Percentiles rank a stretch among this genome's conserved stretches.
Evolutionary conservation across 2,888 invertebrate species (phyloP).

Genomic region (Tiliacea aurago): DNA sequence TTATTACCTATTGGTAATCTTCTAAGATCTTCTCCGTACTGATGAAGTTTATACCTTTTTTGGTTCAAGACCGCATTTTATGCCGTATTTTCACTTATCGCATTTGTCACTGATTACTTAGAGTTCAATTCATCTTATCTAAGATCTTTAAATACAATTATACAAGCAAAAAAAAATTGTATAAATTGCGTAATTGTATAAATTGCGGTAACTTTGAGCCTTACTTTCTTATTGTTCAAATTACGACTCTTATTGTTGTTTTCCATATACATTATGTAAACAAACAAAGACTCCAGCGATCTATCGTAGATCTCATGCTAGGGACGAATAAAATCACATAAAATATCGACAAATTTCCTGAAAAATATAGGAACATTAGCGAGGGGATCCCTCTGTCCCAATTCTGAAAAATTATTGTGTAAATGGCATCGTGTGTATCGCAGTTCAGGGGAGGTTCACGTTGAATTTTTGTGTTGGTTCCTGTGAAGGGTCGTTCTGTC

Average conservation of each 20-base stretch:
- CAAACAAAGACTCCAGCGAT: constrained; percentile 34
- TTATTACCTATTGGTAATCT: too few relatives aligned
- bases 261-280: constrained; percentile 16
- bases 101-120: neutral
- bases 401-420: constrained; percentile 51
- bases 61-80: neutral
- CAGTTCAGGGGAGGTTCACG: constrained; percentile 40
- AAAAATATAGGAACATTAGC: constrained; percentile 26
- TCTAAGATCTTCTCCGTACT: neutral
- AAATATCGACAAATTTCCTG: constrained; percentile 27
- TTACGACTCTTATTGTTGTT: neutral
- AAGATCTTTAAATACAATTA: neutral
- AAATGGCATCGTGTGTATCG: constrained; percentile 48
- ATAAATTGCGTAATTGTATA: too few relatives aligned
- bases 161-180: too few relatives aligned
- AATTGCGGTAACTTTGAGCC: too few relatives aligned
- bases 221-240: too few relatives aligned
- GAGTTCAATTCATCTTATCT: neutral
- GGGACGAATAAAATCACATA: constrained; percentile 4
- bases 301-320: constrained; percentile 1
- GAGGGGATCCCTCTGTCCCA: constrained; percentile 22
- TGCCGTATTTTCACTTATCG: neutral
- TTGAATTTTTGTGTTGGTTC: constrained; percentile 51
- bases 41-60: neutral
- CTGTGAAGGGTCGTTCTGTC: constrained; percentile 71